Evolutionary conservation across 2,113 vertebrate species (phyloP).

Genomic region (Sylvietta virens): DNA sequence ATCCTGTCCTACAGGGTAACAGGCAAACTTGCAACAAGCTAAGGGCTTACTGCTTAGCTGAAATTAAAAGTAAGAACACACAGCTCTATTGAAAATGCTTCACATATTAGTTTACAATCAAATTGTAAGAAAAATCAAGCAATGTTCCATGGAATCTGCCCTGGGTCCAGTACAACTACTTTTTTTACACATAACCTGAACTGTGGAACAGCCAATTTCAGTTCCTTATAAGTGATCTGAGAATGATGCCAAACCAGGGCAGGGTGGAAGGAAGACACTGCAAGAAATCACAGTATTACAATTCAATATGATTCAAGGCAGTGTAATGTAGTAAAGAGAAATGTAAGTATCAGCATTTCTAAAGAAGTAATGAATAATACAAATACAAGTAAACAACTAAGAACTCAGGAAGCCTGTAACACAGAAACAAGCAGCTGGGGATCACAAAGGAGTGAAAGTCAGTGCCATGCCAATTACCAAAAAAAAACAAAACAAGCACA

Average conservation of each 20-base stretch:
- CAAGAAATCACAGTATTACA: not conserved
- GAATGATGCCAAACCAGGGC: not conserved
- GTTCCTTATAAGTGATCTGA: not conserved
- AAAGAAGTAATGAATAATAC: not conserved
- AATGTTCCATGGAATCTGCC: not conserved
- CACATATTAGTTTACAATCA: not conserved
- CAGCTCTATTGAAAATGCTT: not conserved
- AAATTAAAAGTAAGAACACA: not conserved
- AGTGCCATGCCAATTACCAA: not conserved
- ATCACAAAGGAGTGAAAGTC: not conserved
- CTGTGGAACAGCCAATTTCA: not conserved
- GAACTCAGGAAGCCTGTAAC: not conserved
- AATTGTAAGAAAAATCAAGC: not conserved
- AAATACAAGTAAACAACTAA: not conserved
- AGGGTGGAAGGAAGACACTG: not conserved
- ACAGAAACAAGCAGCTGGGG: not conserved
- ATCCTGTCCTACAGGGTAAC: not conserved
- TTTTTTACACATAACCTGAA: not conserved
- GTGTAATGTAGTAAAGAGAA: not conserved
- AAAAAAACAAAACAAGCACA: not conserved
- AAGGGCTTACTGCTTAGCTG: not conserved
- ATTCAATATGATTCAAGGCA: not conserved
- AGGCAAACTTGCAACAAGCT: not conserved
- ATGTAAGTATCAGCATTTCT: not conserved
- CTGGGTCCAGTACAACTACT: not conserved